These are phyloP conservation scores for Sarcoramphus papa DNA, from an alignment of 2,797 vertebrate species.

Conservation along the genomic window DNA sequence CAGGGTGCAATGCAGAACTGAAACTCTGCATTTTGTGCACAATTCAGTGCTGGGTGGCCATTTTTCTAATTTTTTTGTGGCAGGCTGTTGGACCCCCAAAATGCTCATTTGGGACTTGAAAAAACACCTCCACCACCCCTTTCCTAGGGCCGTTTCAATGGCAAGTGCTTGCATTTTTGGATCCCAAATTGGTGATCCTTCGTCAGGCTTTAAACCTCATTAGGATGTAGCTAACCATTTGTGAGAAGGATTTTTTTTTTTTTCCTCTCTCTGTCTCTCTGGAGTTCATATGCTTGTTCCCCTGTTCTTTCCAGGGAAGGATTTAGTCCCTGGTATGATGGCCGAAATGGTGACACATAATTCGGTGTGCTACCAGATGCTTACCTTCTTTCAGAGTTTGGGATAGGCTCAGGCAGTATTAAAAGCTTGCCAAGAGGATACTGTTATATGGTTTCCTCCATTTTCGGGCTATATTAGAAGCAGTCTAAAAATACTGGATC, in stretches of 20 bases:
- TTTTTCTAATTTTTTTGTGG: not conserved
- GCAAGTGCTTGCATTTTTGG: not conserved
- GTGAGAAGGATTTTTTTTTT: not conserved
- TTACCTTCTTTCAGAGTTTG: conserved; percentile 33
- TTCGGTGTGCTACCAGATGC: not conserved
- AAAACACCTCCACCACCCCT: not conserved
- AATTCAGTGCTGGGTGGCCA: conserved; percentile 37
- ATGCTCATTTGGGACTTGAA: not conserved
- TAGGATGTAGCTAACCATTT: not conserved
- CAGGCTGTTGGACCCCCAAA: not conserved
- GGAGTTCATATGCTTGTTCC: not conserved
- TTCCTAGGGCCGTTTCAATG: not conserved
- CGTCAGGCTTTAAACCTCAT: not conserved
- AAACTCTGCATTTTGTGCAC: conserved; percentile 44
- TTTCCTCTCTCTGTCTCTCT: rapidly evolving
- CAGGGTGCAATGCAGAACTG: conserved; percentile 41
- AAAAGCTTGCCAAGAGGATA: not conserved
- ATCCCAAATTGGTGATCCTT: not conserved
- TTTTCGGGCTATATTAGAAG: not conserved
- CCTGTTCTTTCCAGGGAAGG: not conserved
- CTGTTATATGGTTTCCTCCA: not conserved
- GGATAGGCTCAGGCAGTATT: conserved; percentile 8
- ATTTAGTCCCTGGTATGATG: not conserved
- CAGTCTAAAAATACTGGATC: not conserved
- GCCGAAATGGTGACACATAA: not conserved